Evolutionary conservation across 2,113 vertebrate genomes (phyloP).

Genomic region (Anolis sagrei): DNA sequence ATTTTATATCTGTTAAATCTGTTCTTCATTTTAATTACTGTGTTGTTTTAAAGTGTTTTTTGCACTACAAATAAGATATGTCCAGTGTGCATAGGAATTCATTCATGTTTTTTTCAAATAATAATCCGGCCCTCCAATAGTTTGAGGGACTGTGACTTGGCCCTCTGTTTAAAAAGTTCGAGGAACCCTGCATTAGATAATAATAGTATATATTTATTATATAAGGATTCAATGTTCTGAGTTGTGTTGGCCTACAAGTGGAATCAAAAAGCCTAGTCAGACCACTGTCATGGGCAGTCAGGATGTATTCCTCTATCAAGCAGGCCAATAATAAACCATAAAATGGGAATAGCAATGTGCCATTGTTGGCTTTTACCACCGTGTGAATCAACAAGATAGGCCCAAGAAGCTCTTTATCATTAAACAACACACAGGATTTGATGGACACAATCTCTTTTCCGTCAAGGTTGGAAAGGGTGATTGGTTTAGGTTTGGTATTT

Average conservation of each 20-base stretch:
- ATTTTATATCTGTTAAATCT: too few species aligned
- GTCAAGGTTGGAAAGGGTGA: background rate
- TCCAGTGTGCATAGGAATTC: too few species aligned
- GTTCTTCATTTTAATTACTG: too few species aligned
- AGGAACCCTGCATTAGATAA: too few species aligned
- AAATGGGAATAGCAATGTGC: background rate
- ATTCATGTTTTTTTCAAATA: too few species aligned
- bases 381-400: conserved; percentile 6
- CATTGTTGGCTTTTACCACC: background rate
- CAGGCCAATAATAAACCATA: background rate
- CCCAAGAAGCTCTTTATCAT: conserved; percentile 10
- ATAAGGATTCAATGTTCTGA: background rate
- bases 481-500: background rate
- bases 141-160: too few species aligned
- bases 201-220: background rate
- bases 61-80: too few species aligned
- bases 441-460: background rate
- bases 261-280: background rate
- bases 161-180: too few species aligned
- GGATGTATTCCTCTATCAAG: background rate
- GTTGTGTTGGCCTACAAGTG: background rate
- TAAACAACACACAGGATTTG: background rate
- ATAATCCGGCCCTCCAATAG: too few species aligned
- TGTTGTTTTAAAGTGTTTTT: too few species aligned
- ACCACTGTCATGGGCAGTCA: background rate